Percentiles rank a stretch among this genome's conserved stretches.
Evolutionary conservation across 1,140 invertebrate genomes (phyloP).

Genomic region (Rhopalosiphum padi): DNA sequence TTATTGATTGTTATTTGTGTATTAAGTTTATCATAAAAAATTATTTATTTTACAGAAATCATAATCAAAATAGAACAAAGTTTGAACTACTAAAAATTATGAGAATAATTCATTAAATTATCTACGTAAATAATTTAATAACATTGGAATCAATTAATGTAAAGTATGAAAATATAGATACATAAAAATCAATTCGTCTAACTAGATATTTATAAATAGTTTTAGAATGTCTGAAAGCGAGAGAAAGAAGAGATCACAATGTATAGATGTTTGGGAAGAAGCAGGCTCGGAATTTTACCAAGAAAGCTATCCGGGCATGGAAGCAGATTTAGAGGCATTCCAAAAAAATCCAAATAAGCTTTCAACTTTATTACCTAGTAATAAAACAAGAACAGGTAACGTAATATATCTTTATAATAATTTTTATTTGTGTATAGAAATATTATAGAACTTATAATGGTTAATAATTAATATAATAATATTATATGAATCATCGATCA

Average conservation of each 20-base stretch:
- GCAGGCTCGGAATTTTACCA: conserved; percentile 86
- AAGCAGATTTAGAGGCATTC: conserved; percentile 72
- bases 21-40: background rate
- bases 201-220: background rate
- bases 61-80: background rate
- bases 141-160: background rate
- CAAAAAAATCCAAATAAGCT: conserved; percentile 76
- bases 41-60: background rate
- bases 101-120: background rate
- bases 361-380: conserved; percentile 77
- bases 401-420: background rate
- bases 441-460: background rate
- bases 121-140: background rate
- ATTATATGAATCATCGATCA: background rate
- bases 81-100: background rate
- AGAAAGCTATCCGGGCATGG: conserved; percentile 79
- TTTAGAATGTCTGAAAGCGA: conserved; percentile 68
- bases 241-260: conserved; percentile 66
- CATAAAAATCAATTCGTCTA: background rate
- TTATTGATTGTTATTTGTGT: background rate
- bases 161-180: background rate
- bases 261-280: conserved; percentile 78
- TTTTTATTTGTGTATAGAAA: background rate
- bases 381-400: conserved; percentile 74
- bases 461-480: too few relatives aligned